Base-by-base conservation (phyloP, 2,113 vertebrate species). In the Phainopepla nitens region DNA sequence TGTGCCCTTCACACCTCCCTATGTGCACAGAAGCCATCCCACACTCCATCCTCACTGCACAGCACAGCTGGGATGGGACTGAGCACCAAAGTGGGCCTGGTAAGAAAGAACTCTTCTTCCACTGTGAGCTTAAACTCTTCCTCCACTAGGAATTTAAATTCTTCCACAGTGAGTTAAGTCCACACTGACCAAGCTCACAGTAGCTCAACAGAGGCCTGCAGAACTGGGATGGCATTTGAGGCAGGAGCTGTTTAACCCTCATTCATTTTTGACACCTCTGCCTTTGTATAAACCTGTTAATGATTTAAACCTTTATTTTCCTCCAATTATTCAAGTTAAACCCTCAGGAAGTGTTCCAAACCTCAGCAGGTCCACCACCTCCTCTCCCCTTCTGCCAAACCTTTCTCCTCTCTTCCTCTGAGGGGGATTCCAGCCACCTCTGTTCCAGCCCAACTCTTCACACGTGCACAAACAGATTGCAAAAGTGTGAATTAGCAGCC, bases 181-280 rank as follows among this genome's bases (percentile, higher is more conserved):
- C 54, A 77, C 36, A 27, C 27, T 6, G 50, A 56, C 18, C 25
- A 45, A 51, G 50, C 13, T 80, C 73, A n/a, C 0, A 29, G 35
- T 3, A 71, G 71, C 0, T 0, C 31, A 79, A 33, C 11, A 29
- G 3, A 33, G 1, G 20, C 15, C 69, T 11, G 7, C 13, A 35
- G 71, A 75, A 36, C 70, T 9, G 44, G 11, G 49, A 24, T 8
- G 19, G 33, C 0, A 1, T 13, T 42, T 11, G 29, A 65, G 45
- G 31, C 61, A 66, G 75, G n/a, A 10, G 27, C 3, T 41, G 15
- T 47, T 82, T 21, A 21, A 66, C 62, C 60, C 42, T 62, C 73
- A 5, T 28, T 56, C 64, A 8, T 4, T n/a, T n/a, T n/a, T 33
- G 41, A 20, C 47, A 57, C 7, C 33, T 25, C 14, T 0, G 1